These are phyloP conservation scores for Heterodera carotae DNA, from an alignment of 1,140 invertebrate genomes.

Conservation along the genomic window DNA sequence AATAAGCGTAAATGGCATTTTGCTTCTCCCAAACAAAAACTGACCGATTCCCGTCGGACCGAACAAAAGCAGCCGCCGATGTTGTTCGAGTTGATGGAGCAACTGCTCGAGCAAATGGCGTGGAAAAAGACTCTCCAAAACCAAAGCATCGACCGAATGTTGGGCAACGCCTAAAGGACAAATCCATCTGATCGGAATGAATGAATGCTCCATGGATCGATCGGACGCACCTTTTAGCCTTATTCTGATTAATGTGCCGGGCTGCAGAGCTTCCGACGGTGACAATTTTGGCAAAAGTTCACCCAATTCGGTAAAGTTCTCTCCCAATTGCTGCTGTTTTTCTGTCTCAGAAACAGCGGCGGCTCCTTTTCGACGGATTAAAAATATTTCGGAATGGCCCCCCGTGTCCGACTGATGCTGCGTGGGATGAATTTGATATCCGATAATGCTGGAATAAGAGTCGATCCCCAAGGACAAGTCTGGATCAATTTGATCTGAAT, in stretches of 20 bases:
- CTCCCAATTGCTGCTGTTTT: neutral
- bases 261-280: constrained; percentile 18
- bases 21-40: neutral
- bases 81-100: constrained; percentile 82
- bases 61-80: constrained; percentile 87
- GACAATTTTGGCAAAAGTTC: constrained; percentile 23
- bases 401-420: constrained; percentile 4
- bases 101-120: constrained; percentile 91
- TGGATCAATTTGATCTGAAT: constrained; percentile 77
- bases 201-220: neutral
- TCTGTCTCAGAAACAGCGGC: constrained; percentile 47
- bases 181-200: neutral
- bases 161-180: constrained; percentile 74
- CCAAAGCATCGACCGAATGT: constrained; percentile 84
- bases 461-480: constrained; percentile 85
- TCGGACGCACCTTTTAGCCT: constrained; percentile 9
- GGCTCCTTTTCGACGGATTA: constrained; percentile 8
- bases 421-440: constrained; percentile 77
- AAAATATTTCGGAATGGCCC: neutral
- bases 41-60: constrained; percentile 84
- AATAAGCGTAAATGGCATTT: neutral
- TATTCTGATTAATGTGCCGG: constrained; percentile 24
- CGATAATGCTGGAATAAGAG: constrained; percentile 76
- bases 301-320: neutral
- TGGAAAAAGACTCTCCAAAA: constrained; percentile 93